Evolutionary conservation across 2,113 vertebrate genomes (phyloP), one percentile per base, ranked within the genome.

Genomic region (Solea senegalensis): DNA sequence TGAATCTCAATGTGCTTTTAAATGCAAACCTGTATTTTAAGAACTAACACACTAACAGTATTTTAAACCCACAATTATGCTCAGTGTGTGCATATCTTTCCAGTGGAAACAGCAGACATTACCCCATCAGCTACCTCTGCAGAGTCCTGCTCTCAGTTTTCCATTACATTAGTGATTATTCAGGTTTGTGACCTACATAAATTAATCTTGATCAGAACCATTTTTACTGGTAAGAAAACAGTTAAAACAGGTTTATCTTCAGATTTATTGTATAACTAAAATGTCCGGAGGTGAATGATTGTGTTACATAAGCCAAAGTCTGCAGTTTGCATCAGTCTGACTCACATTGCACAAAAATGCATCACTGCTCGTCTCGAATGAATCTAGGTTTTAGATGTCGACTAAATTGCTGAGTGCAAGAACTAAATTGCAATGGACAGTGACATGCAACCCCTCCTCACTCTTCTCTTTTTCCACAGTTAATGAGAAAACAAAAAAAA

Each of bases 31-130:
- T 60, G 34, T 44, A 66, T 65, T n/a, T 52, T 58, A 54, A 66
- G 72, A 48, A 54, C 26, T 10, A 55, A 59, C 70, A 76, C 62
- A 65, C 41, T 59, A 46, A 85, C 75, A 69, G 81, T 74, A 69
- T 43, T 11, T 40, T 50, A 53, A 63, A 67, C 44, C 64, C 68
- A 79, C 59, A 79, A 15, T 78, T 58, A 69, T 53, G 27, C 52
- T 80, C 51, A 46, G 1, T 27, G 34, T 64, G 65, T 58, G 75
- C 26, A 41, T 28, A 43, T 81, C 14, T 74, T 76, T 82, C 86
- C 84, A 72, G 76, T 67, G 82, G 82, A 85, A 88, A 82, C 55
- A 73, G 70, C 65, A 62, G 72, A 80, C 34, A 10, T 68, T 55
- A 62, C 70, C 65, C 44, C 60, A 65, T 74, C 48, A 34, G 21